These are phyloP conservation scores for Oligia fasciuncula DNA, from an alignment of 2,888 invertebrate species.

Conservation along the genomic window DNA sequence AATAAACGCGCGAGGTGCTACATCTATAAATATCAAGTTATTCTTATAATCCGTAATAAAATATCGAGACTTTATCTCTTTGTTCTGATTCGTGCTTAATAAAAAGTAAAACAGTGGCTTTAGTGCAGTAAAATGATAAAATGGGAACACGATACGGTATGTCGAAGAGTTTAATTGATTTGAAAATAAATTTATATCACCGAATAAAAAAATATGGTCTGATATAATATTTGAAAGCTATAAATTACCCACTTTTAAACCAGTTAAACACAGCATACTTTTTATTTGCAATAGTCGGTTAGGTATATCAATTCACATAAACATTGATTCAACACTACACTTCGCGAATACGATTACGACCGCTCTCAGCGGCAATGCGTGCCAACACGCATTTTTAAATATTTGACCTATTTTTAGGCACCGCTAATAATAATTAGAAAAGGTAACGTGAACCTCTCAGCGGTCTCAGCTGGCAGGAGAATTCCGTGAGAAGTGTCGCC, in stretches of 20 bases:
- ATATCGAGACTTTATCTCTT: constrained; percentile 53
- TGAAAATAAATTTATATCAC: constrained; percentile 9
- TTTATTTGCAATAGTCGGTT: constrained; percentile 34
- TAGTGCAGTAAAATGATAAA: constrained; percentile 24
- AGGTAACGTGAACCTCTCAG: constrained; percentile 88
- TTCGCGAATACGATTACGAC: constrained; percentile 81
- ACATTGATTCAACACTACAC: constrained; percentile 71
- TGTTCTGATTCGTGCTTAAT: constrained; percentile 51
- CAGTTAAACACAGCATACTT: constrained; percentile 23
- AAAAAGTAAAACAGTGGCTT: constrained; percentile 54
- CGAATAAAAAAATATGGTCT: constrained; percentile 12
- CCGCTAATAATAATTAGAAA: constrained; percentile 89
- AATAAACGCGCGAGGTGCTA: constrained; percentile 61
- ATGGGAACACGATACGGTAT: constrained; percentile 22
- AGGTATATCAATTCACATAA: constrained; percentile 50
- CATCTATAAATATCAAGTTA: constrained; percentile 62
- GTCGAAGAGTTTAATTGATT: constrained; percentile 37
- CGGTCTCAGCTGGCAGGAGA: constrained; percentile 81
- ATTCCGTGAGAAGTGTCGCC: constrained; percentile 69
- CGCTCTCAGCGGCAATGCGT: constrained; percentile 80
- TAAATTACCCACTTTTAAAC: constrained; percentile 13
- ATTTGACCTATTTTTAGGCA: constrained; percentile 89
- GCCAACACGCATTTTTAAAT: constrained; percentile 88
- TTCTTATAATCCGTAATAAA: constrained; percentile 57
- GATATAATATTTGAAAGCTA: constrained; percentile 8